Percentiles rank a stretch among this genome's conserved stretches.
Conservation (phyloP, 2,888 invertebrate species). For the Drosophila recens region DNA sequence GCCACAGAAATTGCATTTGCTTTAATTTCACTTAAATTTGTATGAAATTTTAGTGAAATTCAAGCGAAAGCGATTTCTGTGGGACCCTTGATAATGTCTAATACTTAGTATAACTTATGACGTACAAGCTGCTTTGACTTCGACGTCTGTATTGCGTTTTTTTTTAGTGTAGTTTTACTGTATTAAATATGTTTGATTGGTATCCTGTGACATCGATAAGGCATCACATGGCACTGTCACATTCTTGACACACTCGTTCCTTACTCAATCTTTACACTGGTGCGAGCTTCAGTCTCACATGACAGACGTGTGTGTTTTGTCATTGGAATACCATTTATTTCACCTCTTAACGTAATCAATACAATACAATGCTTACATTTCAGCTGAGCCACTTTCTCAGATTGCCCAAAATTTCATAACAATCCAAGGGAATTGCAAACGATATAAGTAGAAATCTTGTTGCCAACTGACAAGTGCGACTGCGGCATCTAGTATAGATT, state of each 20-base stretch:
- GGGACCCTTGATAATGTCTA: no score
- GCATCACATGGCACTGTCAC: slow-evolving; percentile 2
- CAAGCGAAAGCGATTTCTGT: no score
- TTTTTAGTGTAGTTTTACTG: neutral
- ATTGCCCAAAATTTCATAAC: slow-evolving; percentile 60
- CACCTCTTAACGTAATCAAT: slow-evolving; percentile 18
- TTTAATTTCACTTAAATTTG: no score
- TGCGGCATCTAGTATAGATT: slow-evolving; percentile 20
- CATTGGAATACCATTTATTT: slow-evolving; percentile 24
- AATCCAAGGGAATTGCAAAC: slow-evolving; percentile 26
- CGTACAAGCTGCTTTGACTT: no score
- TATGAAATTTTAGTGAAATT: no score
- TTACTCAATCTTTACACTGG: slow-evolving; percentile 23
- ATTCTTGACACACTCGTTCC: slow-evolving; percentile 24
- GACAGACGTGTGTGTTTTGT: slow-evolving; percentile 13
- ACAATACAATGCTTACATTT: slow-evolving; percentile 24
- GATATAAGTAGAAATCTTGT: slow-evolving; percentile 51
- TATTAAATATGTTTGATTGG: neutral
- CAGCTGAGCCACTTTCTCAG: slow-evolving; percentile 46
- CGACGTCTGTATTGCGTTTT: no score
- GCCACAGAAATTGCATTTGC: no score
- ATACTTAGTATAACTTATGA: no score
- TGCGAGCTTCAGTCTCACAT: slow-evolving; percentile 11
- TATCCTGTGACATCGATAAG: neutral
- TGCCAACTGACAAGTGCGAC: slow-evolving; percentile 50